Evolutionary conservation across 1,140 invertebrate genomes (phyloP).

Genomic region (Lanistes nyassanus): DNA sequence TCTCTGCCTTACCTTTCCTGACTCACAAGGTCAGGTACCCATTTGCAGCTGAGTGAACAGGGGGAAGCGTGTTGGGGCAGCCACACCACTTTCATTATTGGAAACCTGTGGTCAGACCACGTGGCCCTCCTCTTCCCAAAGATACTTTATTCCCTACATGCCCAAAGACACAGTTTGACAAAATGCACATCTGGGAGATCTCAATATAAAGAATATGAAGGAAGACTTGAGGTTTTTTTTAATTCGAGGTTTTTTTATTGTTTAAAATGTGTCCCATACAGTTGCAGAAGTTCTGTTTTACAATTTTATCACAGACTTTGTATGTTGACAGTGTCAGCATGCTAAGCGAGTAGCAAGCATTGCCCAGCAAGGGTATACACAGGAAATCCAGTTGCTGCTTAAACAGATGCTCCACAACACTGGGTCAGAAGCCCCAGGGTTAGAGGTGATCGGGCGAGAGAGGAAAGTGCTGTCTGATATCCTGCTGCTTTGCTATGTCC

Average conservation of each 20-base stretch:
- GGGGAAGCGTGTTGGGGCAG: too few species aligned
- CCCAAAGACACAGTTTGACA: too few species aligned
- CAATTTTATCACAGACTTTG: not conserved
- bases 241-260: not conserved
- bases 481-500: slow-evolving; percentile 75
- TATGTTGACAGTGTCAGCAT: slow-evolving; percentile 70
- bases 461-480: slow-evolving; percentile 78
- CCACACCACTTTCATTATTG: too few species aligned
- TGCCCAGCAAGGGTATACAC: slow-evolving; percentile 77
- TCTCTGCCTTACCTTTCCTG: too few species aligned
- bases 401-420: slow-evolving; percentile 70
- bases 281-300: too few species aligned
- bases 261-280: not conserved
- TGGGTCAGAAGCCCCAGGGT: slow-evolving; percentile 48
- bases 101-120: too few species aligned
- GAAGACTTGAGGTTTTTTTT: not conserved
- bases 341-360: slow-evolving; percentile 80
- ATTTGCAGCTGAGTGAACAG: too few species aligned
- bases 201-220: too few species aligned
- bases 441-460: slow-evolving; percentile 73
- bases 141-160: too few species aligned
- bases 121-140: too few species aligned
- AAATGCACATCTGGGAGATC: too few species aligned
- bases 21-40: too few species aligned
- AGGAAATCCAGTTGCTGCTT: slow-evolving; percentile 75